phyloP scores from a whole-genome alignment of 1,140 invertebrate genomes.

The Macrosteles quadrilineatus region DNA sequence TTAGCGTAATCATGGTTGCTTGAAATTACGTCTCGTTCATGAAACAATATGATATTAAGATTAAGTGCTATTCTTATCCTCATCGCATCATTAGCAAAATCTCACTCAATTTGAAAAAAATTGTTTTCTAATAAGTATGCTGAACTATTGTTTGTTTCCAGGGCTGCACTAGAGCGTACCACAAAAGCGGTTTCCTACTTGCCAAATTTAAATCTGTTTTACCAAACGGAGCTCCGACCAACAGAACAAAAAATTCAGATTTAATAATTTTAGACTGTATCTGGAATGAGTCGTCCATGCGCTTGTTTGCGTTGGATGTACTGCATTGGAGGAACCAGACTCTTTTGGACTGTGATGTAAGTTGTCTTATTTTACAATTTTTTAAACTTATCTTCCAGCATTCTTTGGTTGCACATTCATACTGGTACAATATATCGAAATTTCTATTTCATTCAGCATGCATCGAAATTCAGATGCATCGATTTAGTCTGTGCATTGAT shows the following conservation, averaged over 20 bases:
- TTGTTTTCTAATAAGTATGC: too few relatives aligned
- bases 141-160: conserved; percentile 54
- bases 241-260: neutral
- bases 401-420: too few relatives aligned
- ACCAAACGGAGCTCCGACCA: conserved; percentile 68
- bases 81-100: too few relatives aligned
- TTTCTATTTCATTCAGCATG: too few relatives aligned
- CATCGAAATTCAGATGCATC: too few relatives aligned
- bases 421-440: too few relatives aligned
- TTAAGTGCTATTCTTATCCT: too few relatives aligned
- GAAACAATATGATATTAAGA: too few relatives aligned
- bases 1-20: too few relatives aligned
- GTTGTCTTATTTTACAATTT: conserved; percentile 26
- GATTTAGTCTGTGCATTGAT: too few relatives aligned
- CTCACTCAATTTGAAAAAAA: too few relatives aligned
- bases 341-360: conserved; percentile 78
- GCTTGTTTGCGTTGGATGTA: conserved; percentile 78
- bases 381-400: neutral
- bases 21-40: too few relatives aligned
- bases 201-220: conserved; percentile 64
- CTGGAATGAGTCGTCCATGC: conserved; percentile 61
- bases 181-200: conserved; percentile 64
- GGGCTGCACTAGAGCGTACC: conserved; percentile 72
- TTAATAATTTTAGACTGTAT: conserved; percentile 76
- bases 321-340: conserved; percentile 78